Conservation (phyloP, 1,140 invertebrate species). For the Gonatopus flavifemur region DNA sequence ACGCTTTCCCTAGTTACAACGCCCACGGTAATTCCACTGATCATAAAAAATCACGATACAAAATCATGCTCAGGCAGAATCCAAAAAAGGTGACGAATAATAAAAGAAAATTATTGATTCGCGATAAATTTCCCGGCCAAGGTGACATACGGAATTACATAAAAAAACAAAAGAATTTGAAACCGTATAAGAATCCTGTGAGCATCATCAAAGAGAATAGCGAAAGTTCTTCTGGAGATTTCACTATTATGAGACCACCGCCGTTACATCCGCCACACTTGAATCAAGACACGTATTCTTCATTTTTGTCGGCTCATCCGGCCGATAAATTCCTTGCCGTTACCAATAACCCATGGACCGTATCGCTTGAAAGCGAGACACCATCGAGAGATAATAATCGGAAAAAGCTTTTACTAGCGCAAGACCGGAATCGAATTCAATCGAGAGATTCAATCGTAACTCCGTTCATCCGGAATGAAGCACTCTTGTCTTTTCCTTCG, state of each 20-base stretch:
- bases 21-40: not conserved
- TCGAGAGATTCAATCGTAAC: not conserved
- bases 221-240: conserved; percentile 1
- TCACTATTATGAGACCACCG: conserved; percentile 21
- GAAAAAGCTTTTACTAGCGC: not conserved
- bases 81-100: not conserved
- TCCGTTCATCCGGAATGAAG: not conserved
- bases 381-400: conserved; percentile 2
- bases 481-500: not conserved
- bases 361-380: conserved; percentile 8
- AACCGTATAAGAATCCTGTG: not conserved
- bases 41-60: conserved; percentile 15
- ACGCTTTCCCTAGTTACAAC: too few relatives aligned
- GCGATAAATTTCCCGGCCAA: not conserved
- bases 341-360: not conserved
- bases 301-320: not conserved
- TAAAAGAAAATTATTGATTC: not conserved
- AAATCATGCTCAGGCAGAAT: conserved; percentile 10
- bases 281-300: not conserved
- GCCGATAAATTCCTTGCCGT: not conserved
- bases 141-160: conserved; percentile 16
- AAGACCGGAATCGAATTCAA: conserved; percentile 5
- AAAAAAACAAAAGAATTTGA: conserved; percentile 4
- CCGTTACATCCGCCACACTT: not conserved
- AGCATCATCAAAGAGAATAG: not conserved